phyloP scores from a whole-genome alignment of 2,113 vertebrate species.

The Struthio camelus region DNA sequence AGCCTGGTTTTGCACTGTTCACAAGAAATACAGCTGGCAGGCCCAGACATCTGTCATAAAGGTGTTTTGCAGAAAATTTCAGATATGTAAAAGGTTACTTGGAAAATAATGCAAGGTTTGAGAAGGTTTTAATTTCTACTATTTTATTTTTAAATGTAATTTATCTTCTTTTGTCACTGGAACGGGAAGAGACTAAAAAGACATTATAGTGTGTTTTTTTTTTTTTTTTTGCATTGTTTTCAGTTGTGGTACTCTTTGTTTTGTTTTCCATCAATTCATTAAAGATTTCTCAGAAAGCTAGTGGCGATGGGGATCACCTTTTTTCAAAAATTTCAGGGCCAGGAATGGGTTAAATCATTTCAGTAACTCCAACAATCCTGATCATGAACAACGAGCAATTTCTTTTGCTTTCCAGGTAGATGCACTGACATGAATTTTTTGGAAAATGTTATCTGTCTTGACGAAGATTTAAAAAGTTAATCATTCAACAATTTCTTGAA shows the following conservation, averaged over 20 bases:
- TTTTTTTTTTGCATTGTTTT: neutral
- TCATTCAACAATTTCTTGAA: neutral
- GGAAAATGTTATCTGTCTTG: neutral
- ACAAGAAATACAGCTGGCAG: neutral
- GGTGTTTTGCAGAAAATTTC: neutral
- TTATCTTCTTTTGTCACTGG: neutral
- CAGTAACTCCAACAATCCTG: neutral
- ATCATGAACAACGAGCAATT: neutral
- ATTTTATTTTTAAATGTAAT: neutral
- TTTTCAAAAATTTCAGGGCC: neutral
- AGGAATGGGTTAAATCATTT: neutral
- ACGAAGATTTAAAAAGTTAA: neutral
- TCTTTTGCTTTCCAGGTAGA: neutral
- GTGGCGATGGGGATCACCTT: neutral
- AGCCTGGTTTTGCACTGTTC: neutral
- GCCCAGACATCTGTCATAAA: neutral
- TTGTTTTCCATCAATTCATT: neutral
- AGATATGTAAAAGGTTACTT: neutral
- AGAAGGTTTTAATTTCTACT: neutral
- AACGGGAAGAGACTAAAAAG: neutral
- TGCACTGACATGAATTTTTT: fast-evolving
- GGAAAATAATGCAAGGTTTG: neutral
- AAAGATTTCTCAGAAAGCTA: neutral
- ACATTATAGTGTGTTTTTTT: neutral
- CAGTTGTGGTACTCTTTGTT: neutral